Percentiles rank a stretch among this genome's conserved stretches.
Evolutionary conservation across 2,888 invertebrate genomes (phyloP).

Genomic region (Acanthosoma haemorrhoidale): DNA sequence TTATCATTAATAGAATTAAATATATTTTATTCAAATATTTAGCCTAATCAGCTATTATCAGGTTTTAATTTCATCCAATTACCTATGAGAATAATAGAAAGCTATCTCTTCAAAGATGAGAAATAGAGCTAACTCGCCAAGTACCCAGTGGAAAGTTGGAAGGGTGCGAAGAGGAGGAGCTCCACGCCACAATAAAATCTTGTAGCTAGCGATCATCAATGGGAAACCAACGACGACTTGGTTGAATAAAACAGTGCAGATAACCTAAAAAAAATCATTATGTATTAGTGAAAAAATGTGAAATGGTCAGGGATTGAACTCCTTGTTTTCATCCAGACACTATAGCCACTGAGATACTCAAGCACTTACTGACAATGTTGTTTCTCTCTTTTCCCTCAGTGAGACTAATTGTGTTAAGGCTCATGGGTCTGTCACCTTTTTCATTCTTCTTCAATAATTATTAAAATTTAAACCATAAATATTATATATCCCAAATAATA

Average conservation of each 20-base stretch:
- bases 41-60: too few species aligned
- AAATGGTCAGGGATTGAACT: neutral
- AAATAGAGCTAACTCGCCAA: slow-evolving; percentile 66
- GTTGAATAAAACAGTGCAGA: slow-evolving; percentile 65
- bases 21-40: too few species aligned
- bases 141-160: slow-evolving; percentile 71
- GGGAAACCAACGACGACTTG: slow-evolving; percentile 66
- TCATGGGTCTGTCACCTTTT: too few species aligned
- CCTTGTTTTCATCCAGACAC: too few species aligned
- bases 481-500: too few species aligned
- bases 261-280: slow-evolving; percentile 51
- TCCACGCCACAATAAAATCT: slow-evolving; percentile 62
- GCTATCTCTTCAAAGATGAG: slow-evolving; percentile 72
- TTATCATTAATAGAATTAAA: too few species aligned
- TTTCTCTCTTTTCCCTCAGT: too few species aligned
- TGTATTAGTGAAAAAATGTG: neutral
- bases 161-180: slow-evolving; percentile 60
- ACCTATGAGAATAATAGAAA: slow-evolving; percentile 81
- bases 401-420: too few species aligned
- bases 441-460: too few species aligned
- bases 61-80: slow-evolving; percentile 30
- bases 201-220: slow-evolving; percentile 56
- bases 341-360: too few species aligned
- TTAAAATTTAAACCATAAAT: too few species aligned
- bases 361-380: too few species aligned